Evolutionary conservation across 2,888 invertebrate genomes (phyloP).

Genomic region (Strigamia maritima): DNA sequence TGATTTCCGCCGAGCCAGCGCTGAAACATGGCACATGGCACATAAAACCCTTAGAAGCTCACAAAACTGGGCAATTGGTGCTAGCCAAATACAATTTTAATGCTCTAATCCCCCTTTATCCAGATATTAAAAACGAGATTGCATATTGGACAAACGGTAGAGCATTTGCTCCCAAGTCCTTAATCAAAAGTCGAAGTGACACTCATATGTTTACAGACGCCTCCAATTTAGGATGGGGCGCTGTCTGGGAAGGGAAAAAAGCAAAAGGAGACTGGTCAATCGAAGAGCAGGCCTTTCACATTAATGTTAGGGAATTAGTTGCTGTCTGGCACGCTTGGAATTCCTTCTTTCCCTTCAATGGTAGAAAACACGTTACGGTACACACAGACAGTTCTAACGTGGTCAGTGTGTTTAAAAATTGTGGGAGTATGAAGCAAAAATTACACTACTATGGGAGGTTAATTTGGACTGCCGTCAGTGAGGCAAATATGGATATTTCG

Average conservation of each 20-base stretch:
- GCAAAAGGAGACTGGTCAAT: not conserved
- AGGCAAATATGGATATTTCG: not conserved
- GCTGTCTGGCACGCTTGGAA: not conserved
- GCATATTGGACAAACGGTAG: not conserved
- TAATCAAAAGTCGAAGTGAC: too few species aligned
- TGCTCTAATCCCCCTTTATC: not conserved
- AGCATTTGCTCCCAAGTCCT: not conserved
- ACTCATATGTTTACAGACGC: not conserved
- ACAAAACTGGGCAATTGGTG: not conserved
- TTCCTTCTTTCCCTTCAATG: not conserved
- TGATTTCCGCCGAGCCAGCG: not conserved
- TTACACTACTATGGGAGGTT: not conserved
- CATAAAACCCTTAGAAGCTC: not conserved
- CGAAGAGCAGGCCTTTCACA: not conserved
- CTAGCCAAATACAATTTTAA: not conserved
- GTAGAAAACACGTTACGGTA: not conserved
- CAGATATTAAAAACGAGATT: not conserved
- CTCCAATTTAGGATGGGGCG: not conserved
- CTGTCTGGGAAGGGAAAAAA: not conserved
- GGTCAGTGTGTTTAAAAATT: not conserved
- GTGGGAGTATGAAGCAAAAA: not conserved
- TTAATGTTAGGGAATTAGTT: not conserved
- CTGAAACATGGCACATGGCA: not conserved
- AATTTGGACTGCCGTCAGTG: not conserved
- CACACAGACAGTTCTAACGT: not conserved